Evolutionary conservation across 2,888 invertebrate species (phyloP).

Genomic region (Nysson spinosus): DNA sequence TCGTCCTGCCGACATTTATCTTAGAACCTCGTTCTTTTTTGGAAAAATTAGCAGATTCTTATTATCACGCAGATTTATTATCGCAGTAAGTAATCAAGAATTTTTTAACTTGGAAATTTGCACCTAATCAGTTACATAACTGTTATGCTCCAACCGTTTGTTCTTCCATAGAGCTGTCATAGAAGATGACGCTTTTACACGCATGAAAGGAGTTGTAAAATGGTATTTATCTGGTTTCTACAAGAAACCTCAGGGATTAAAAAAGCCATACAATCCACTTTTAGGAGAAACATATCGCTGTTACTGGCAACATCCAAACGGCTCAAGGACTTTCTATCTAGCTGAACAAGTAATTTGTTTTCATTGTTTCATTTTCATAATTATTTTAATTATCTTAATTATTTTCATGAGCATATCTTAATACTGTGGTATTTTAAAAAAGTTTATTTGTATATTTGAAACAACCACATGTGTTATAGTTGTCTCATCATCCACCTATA

Average conservation of each 20-base stretch:
- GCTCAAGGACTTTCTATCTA: constrained; percentile 92
- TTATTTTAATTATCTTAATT: no score
- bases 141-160: not conserved
- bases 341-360: constrained; percentile 94
- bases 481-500: constrained; percentile 96
- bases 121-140: not conserved
- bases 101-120: not conserved
- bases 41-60: constrained; percentile 95
- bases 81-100: constrained; percentile 83
- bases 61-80: constrained; percentile 94
- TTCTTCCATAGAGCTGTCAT: constrained; percentile 80
- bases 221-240: constrained; percentile 97
- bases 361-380: not conserved
- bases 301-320: constrained; percentile 90
- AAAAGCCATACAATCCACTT: constrained; percentile 97
- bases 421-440: no score
- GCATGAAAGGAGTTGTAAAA: constrained; percentile 92
- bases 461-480: no score
- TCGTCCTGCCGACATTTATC: constrained; percentile 96
- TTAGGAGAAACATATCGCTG: constrained; percentile 95
- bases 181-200: constrained; percentile 91
- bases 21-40: constrained; percentile 95
- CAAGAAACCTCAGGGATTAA: constrained; percentile 95
- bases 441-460: no score
- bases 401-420: no score